Conservation (phyloP, 1,140 invertebrate species). For the Musca vetustissima region DNA sequence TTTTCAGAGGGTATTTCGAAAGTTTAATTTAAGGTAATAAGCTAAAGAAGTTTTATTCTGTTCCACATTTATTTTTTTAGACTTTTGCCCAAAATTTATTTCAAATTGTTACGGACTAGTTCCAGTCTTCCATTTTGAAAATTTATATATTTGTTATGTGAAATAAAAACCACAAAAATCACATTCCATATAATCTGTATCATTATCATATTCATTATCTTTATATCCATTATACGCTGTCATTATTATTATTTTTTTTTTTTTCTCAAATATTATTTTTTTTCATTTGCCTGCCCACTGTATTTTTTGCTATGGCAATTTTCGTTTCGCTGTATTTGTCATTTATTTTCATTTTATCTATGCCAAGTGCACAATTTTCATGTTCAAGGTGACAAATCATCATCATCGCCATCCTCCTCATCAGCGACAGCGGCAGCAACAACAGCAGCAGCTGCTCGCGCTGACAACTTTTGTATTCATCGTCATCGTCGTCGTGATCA, state of each 20-base stretch:
- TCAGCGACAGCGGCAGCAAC: not conserved
- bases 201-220: too few relatives aligned
- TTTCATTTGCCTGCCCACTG: not conserved
- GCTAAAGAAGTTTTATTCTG: too few relatives aligned
- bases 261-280: not conserved
- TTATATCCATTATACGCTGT: too few relatives aligned
- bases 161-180: not conserved
- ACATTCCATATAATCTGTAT: too few relatives aligned
- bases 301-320: not conserved
- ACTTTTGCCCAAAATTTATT: not conserved
- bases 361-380: slow-evolving; percentile 32
- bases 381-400: slow-evolving; percentile 31
- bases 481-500: too few relatives aligned
- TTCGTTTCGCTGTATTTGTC: not conserved
- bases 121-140: not conserved
- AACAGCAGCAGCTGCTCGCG: not conserved
- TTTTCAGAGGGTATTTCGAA: too few relatives aligned
- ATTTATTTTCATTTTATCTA: slow-evolving; percentile 26
- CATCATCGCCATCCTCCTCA: not conserved
- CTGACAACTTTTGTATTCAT: too few relatives aligned
- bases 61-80: too few relatives aligned
- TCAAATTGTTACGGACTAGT: not conserved
- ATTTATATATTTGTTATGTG: not conserved
- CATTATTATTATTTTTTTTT: not conserved
- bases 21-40: too few relatives aligned